Base-by-base conservation (phyloP, 2,797 vertebrate species). In the Megaceryle alcyon region DNA sequence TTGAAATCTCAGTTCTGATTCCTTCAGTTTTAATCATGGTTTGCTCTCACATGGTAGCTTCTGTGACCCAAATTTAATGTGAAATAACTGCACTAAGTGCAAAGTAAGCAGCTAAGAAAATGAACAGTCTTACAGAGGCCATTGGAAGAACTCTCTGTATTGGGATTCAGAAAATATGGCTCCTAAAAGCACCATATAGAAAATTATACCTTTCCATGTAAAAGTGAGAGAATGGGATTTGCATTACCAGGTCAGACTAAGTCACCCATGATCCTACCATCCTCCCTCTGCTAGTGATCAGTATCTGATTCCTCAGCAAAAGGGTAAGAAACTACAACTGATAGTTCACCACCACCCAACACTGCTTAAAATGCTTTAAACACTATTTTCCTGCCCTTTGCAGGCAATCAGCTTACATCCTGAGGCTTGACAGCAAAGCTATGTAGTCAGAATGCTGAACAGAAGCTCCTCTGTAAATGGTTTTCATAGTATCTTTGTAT, bases 321-420 rank as follows among this genome's bases (percentile, higher is more conserved):
- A 84, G 14, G 6, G 25, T 46, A 66, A 79, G 39, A 86, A 92
- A 44, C 44, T 49, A 63, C 12, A 86, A 35, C 33, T n/a, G 37
- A 28, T 66, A 80, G 82, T 69, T 82, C 60, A 70, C 56, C 63
- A 41, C 49, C 43, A 33, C 21, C 41, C 59, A 90, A 54, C 14
- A 18, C 51, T 68, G 43, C 37, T 79, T 88, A 43, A 92, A 86
- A 78, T 76, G 60, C 51, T 86, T 93, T 46, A 77, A 90, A 73
- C 44, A 37, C 31, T 49, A 8, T 68, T 94, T 94, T 71, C 51
- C 91, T 95, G 92, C 89, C 54, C 68, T 94, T 90, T 91, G 79
- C 85, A 78, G 19, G 69, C 75, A 90, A 92, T 43, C 73, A 87
- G 64, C 76, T 80, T 80, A 77, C 53, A 86, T 83, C 82, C 54